Evolutionary conservation across 2,113 vertebrate species (phyloP).

Genomic region (Saccopteryx leptura): DNA sequence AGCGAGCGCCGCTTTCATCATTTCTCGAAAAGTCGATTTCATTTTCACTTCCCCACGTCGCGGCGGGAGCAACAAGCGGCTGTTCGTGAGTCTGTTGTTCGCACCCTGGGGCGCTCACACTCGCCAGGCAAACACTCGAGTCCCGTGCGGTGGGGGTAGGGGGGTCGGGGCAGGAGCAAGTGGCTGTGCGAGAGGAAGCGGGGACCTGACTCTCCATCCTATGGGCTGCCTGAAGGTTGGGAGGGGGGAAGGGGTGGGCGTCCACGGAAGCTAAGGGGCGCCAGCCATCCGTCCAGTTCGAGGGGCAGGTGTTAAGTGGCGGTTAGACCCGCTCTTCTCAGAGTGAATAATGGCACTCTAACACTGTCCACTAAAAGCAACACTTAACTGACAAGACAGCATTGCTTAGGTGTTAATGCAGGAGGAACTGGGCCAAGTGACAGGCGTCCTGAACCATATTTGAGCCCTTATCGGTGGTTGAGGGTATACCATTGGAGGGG

Average conservation of each 20-base stretch:
- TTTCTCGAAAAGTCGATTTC: conserved; percentile 91
- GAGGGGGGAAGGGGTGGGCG: not conserved
- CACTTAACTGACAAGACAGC: not conserved
- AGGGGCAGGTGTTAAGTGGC: not conserved
- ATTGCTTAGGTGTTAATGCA: not conserved
- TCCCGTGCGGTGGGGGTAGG: too few species aligned
- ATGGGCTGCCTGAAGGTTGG: not conserved
- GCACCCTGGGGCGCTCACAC: not conserved
- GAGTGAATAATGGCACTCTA: not conserved
- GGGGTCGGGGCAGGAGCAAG: not conserved
- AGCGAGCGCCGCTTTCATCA: conserved; percentile 80
- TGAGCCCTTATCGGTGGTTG: not conserved
- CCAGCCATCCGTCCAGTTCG: accelerated
- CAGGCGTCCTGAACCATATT: not conserved
- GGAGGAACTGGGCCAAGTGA: not conserved
- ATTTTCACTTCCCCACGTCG: conserved; percentile 94
- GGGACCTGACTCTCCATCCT: not conserved
- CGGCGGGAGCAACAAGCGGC: conserved; percentile 77
- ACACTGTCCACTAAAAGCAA: not conserved
- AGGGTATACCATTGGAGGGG: not conserved
- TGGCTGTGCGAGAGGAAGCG: not conserved
- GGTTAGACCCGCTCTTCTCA: not conserved
- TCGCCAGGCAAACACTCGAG: not conserved
- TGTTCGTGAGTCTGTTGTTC: conserved; percentile 4
- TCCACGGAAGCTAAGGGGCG: not conserved